Evolutionary conservation across 2,797 vertebrate species (phyloP).

Genomic region (Crenichthys baileyi): DNA sequence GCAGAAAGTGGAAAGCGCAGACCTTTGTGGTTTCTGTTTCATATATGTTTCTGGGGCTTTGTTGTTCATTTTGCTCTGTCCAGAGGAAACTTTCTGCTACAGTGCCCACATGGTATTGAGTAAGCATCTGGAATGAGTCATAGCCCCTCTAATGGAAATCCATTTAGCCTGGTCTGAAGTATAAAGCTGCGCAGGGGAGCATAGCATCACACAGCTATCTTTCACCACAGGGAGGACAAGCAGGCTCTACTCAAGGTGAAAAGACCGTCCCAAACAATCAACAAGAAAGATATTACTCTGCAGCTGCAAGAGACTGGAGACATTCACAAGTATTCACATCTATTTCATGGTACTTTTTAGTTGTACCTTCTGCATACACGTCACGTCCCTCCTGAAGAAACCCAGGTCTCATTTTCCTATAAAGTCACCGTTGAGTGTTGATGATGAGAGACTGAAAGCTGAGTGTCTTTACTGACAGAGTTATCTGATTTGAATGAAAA

Average conservation of each 20-base stretch:
- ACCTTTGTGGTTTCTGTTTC: slow-evolving; percentile 19
- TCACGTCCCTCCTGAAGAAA: background rate
- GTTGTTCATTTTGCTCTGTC: slow-evolving; percentile 53
- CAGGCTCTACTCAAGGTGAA: slow-evolving; percentile 54
- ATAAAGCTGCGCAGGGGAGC: slow-evolving; percentile 70
- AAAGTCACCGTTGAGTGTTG: slow-evolving; percentile 8
- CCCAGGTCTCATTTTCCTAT: slow-evolving; percentile 7
- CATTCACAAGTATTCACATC: slow-evolving; percentile 14
- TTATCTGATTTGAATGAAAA: slow-evolving; percentile 53
- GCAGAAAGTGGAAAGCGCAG: slow-evolving; percentile 1
- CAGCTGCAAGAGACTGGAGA: background rate
- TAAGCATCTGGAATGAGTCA: slow-evolving; percentile 79
- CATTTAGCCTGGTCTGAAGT: slow-evolving; percentile 72
- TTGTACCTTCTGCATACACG: slow-evolving; percentile 2
- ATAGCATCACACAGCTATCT: slow-evolving; percentile 59
- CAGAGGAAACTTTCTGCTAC: slow-evolving; percentile 69
- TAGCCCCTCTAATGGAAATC: slow-evolving; percentile 79
- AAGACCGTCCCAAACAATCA: slow-evolving; percentile 35
- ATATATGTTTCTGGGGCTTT: slow-evolving; percentile 37
- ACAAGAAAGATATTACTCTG: slow-evolving; percentile 17
- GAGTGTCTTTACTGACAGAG: slow-evolving; percentile 17
- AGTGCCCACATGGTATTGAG: slow-evolving; percentile 74
- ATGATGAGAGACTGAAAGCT: slow-evolving; percentile 32
- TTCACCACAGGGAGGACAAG: slow-evolving; percentile 58
- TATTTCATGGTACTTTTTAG: slow-evolving; percentile 4